phyloP scores from a whole-genome alignment of 2,888 invertebrate species.

The Acrocyrtus sp. region DNA sequence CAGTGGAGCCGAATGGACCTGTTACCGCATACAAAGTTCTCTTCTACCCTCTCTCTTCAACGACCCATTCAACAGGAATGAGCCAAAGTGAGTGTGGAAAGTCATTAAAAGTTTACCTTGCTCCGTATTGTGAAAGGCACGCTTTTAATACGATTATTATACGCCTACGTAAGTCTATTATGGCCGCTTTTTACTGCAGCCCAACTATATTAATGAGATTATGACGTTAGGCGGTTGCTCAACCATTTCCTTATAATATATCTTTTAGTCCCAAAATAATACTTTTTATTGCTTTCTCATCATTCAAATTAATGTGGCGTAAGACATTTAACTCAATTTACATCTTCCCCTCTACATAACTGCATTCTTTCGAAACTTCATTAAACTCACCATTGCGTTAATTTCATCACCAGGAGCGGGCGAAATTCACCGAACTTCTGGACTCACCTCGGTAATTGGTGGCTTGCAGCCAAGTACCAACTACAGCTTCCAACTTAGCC shows the following conservation, averaged over 20 bases:
- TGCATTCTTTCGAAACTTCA: not conserved
- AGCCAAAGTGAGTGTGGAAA: constrained; percentile 34
- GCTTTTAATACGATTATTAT: constrained; percentile 24
- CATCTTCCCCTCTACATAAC: constrained; percentile 21
- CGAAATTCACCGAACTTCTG: constrained; percentile 57
- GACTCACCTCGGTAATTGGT: constrained; percentile 57
- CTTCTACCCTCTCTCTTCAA: constrained; percentile 52
- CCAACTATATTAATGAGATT: too few species aligned
- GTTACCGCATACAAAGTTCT: constrained; percentile 60
- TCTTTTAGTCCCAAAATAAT: too few species aligned
- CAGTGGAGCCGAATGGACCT: constrained; percentile 58
- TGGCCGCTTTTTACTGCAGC: too few species aligned
- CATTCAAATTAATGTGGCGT: too few species aligned
- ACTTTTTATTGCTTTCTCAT: too few species aligned
- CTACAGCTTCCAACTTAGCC: constrained; percentile 60
- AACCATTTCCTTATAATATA: too few species aligned
- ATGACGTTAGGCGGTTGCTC: too few species aligned
- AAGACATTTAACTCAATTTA: constrained; percentile 37
- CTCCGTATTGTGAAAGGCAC: not conserved
- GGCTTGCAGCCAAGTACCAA: constrained; percentile 59
- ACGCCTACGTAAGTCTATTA: too few species aligned
- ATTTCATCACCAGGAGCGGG: constrained; percentile 40
- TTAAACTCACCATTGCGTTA: constrained; percentile 8
- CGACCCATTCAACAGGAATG: constrained; percentile 17
- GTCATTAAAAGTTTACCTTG: not conserved